A percentile compares a stretch with the other conserved stretches of the same genome.
These are phyloP conservation scores for Aplysia californica DNA, from an alignment of 1,140 invertebrate genomes.

Conservation along the genomic window DNA sequence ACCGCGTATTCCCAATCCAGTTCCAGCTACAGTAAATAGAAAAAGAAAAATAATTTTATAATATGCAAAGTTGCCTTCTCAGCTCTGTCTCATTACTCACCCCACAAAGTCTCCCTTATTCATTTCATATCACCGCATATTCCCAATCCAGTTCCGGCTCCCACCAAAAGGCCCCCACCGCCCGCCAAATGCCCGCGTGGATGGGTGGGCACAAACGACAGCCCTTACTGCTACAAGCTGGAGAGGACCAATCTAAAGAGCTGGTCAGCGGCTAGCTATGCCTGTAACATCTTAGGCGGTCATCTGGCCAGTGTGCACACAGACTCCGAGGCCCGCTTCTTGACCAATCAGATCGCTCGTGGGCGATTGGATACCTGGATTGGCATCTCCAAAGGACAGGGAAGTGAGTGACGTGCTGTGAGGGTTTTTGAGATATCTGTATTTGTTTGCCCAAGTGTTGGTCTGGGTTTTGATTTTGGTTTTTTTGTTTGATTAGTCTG, in stretches of 20 bases:
- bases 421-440: not conserved
- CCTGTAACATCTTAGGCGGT: constrained; percentile 33
- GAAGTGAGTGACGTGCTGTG: constrained; percentile 19
- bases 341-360: constrained; percentile 27
- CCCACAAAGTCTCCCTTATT: too few species aligned
- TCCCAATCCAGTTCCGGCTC: not conserved
- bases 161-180: not conserved
- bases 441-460: too few species aligned
- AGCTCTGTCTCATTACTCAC: too few species aligned
- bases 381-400: constrained; percentile 20
- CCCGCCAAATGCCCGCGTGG: not conserved
- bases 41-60: not conserved
- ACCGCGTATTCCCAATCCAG: not conserved
- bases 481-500: too few species aligned
- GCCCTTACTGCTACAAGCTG: constrained; percentile 27
- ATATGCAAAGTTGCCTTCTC: not conserved
- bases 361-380: constrained; percentile 27
- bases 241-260: constrained; percentile 8
- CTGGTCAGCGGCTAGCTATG: constrained; percentile 41
- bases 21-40: too few species aligned
- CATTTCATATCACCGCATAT: too few species aligned
- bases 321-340: constrained; percentile 36
- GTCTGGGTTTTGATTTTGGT: not conserved
- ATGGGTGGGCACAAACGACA: constrained; percentile 2
- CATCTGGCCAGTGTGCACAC: constrained; percentile 46